Conservation (phyloP, 2,113 vertebrate species). For the Tauraco erythrolophus region DNA sequence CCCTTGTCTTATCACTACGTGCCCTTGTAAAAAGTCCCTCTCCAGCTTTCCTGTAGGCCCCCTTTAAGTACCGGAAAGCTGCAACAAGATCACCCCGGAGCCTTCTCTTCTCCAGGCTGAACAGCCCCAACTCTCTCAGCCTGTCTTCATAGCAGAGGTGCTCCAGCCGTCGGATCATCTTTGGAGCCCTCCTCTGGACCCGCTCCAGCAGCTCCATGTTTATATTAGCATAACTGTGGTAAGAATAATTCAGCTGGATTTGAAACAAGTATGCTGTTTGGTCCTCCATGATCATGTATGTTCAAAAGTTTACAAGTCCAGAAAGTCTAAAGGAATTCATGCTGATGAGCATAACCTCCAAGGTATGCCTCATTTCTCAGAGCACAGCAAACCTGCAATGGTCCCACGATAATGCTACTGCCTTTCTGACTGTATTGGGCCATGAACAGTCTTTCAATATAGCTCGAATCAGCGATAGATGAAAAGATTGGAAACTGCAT, state of each 20-base stretch:
- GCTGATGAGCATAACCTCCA: not conserved
- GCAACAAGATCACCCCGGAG: too few relatives aligned
- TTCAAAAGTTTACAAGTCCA: not conserved
- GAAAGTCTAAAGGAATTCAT: not conserved
- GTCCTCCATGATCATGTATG: not conserved
- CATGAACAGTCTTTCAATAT: not conserved
- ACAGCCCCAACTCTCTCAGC: too few relatives aligned
- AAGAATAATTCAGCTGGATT: not conserved
- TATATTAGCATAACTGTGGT: not conserved
- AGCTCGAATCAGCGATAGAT: not conserved
- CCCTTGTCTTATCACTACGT: too few relatives aligned
- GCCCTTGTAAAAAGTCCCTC: too few relatives aligned
- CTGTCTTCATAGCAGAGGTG: too few relatives aligned
- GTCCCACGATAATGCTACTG: not conserved
- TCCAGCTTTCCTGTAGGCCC: too few relatives aligned
- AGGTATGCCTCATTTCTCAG: not conserved
- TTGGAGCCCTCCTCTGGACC: too few relatives aligned
- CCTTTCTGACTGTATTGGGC: not conserved
- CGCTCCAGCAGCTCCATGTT: too few relatives aligned
- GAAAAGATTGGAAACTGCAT: not conserved
- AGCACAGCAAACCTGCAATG: not conserved
- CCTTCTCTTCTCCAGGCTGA: too few relatives aligned
- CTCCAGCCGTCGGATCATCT: too few relatives aligned
- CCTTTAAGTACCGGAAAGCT: too few relatives aligned
- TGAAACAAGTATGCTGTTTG: not conserved